These are phyloP conservation scores for Calephelis perditalis DNA, from an alignment of 2,888 invertebrate species.

Conservation along the genomic window DNA sequence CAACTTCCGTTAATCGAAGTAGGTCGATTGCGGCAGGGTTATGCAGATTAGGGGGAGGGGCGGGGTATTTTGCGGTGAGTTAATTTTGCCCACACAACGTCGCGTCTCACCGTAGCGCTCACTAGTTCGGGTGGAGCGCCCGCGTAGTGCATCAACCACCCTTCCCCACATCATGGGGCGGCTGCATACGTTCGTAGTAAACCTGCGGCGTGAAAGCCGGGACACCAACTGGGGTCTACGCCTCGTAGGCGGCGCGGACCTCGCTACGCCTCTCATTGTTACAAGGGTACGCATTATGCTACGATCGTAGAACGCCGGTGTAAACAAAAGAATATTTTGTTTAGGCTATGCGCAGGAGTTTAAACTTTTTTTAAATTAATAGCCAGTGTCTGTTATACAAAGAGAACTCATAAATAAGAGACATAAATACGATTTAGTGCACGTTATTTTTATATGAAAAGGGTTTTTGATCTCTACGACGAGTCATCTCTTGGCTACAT, in stretches of 20 bases:
- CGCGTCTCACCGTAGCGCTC: slow-evolving; percentile 61
- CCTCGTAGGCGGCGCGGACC: slow-evolving; percentile 91
- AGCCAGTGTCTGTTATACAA: background rate
- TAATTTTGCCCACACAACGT: slow-evolving; percentile 69
- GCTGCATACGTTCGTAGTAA: slow-evolving; percentile 86
- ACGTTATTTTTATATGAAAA: background rate
- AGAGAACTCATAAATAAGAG: background rate
- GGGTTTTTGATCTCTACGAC: slow-evolving; percentile 4
- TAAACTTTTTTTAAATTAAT: background rate
- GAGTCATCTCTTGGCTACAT: slow-evolving; percentile 1
- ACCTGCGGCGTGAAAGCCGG: slow-evolving; percentile 83
- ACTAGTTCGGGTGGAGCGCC: slow-evolving; percentile 51
- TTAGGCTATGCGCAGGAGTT: slow-evolving; percentile 1
- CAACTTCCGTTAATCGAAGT: slow-evolving; percentile 61
- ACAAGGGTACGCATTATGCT: slow-evolving; percentile 82
- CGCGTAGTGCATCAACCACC: slow-evolving; percentile 46
- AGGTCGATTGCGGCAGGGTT: slow-evolving; percentile 68
- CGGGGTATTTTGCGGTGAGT: slow-evolving; percentile 53
- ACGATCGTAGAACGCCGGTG: slow-evolving; percentile 39
- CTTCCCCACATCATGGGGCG: slow-evolving; percentile 77
- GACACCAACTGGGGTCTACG: slow-evolving; percentile 91
- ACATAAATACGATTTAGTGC: background rate
- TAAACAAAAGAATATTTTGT: slow-evolving; percentile 51
- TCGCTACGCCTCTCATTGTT: slow-evolving; percentile 91
- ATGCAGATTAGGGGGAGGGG: slow-evolving; percentile 49